Evolutionary conservation across 2,888 invertebrate genomes (phyloP).

Genomic region (Apamea sordens): DNA sequence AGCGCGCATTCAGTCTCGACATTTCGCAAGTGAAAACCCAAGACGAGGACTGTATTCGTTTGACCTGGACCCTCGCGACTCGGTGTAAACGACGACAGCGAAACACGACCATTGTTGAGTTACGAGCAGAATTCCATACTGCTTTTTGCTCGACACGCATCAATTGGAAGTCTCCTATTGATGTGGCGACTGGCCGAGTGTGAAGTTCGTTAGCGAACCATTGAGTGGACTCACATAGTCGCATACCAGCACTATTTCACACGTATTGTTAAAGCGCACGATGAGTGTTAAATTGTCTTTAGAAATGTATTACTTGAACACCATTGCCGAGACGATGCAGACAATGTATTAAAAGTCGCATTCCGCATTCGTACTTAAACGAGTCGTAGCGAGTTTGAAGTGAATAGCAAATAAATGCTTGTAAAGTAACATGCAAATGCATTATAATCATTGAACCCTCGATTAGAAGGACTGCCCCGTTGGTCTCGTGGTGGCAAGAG

Average conservation of each 20-base stretch:
- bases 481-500: background rate
- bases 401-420: slow-evolving; percentile 56
- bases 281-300: slow-evolving; percentile 70
- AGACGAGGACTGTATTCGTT: slow-evolving; percentile 56
- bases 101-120: slow-evolving; percentile 61
- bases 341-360: slow-evolving; percentile 49
- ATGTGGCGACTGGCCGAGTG: slow-evolving; percentile 60
- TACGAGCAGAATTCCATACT: slow-evolving; percentile 58
- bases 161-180: slow-evolving; percentile 55
- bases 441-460: slow-evolving; percentile 36
- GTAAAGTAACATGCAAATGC: slow-evolving; percentile 58
- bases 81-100: slow-evolving; percentile 52
- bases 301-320: slow-evolving; percentile 50
- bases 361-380: slow-evolving; percentile 49
- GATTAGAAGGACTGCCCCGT: slow-evolving; percentile 10
- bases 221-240: slow-evolving; percentile 62
- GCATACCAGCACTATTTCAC: slow-evolving; percentile 66
- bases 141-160: slow-evolving; percentile 61
- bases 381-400: slow-evolving; percentile 58
- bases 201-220: slow-evolving; percentile 74
- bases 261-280: slow-evolving; percentile 63
- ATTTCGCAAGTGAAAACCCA: slow-evolving; percentile 64
- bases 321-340: slow-evolving; percentile 36
- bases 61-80: slow-evolving; percentile 61
- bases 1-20: slow-evolving; percentile 67